Percentiles rank a stretch among this genome's conserved stretches.
These are phyloP conservation scores for Bathynomus jamesi DNA, from an alignment of 1,140 invertebrate species.

Conservation along the genomic window DNA sequence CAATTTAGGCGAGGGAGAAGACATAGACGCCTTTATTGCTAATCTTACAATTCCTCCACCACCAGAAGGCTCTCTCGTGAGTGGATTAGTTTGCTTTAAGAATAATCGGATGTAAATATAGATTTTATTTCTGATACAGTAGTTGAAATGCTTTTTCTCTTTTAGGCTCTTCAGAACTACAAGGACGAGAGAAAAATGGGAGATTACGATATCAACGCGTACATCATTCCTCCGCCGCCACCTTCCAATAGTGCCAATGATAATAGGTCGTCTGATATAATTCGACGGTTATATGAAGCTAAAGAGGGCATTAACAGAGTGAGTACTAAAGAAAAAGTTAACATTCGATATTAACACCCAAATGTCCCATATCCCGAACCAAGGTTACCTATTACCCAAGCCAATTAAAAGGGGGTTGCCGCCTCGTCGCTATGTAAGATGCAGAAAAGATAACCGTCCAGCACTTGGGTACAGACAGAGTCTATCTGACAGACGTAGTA, in stretches of 20 bases:
- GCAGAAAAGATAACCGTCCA: no score
- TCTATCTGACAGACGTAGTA: no score
- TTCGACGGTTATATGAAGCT: constrained; percentile 28
- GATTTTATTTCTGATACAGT: no score
- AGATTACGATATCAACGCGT: constrained; percentile 31
- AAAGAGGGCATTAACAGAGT: constrained; percentile 32
- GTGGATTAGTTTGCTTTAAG: background rate
- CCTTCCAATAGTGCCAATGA: constrained; percentile 19
- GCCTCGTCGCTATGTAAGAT: no score
- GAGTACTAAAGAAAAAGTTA: no score
- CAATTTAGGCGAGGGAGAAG: constrained; percentile 40
- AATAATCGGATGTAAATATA: no score
- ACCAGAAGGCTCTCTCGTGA: constrained; percentile 39
- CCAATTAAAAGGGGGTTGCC: no score
- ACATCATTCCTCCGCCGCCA: constrained; percentile 26
- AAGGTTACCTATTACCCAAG: no score
- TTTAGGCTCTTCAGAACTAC: constrained; percentile 20
- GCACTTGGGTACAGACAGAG: no score
- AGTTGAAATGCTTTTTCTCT: no score
- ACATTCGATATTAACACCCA: no score
- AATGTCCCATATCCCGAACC: no score
- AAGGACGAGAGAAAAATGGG: constrained; percentile 16
- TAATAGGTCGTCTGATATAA: constrained; percentile 32
- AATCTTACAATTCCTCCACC: constrained; percentile 69
- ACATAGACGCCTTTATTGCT: constrained; percentile 71